Conservation (phyloP, 1,140 invertebrate species). For the Lordiphosa clarofinis region DNA sequence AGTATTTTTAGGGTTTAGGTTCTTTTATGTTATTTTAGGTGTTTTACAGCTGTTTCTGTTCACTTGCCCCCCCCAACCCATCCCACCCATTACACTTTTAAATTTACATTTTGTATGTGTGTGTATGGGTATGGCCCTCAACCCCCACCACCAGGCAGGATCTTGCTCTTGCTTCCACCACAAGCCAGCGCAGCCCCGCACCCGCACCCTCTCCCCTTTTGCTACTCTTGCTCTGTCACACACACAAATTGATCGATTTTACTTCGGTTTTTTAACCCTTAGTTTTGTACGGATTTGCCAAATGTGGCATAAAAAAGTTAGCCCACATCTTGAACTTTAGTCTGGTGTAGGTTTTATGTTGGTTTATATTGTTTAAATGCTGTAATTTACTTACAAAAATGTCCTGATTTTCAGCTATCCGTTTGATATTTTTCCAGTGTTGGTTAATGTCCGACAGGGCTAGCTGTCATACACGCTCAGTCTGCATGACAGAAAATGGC, state of each 20-base stretch:
- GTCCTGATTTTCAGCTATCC: slow-evolving; percentile 64
- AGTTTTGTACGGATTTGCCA: slow-evolving; percentile 9
- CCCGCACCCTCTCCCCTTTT: neutral
- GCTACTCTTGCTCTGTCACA: slow-evolving; percentile 20
- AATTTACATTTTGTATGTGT: too few species aligned
- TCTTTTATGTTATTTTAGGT: neutral
- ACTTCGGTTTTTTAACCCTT: slow-evolving; percentile 32
- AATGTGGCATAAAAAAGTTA: slow-evolving; percentile 43
- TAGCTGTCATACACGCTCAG: slow-evolving; percentile 37
- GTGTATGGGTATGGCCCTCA: too few species aligned
- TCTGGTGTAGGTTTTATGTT: slow-evolving; percentile 23
- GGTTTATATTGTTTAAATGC: slow-evolving; percentile 27
- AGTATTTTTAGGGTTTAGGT: neutral
- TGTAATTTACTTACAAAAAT: slow-evolving; percentile 71
- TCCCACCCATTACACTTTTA: too few species aligned
- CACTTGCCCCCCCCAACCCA: too few species aligned
- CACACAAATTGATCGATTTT: slow-evolving; percentile 43
- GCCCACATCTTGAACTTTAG: slow-evolving; percentile 29
- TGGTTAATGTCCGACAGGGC: slow-evolving; percentile 28
- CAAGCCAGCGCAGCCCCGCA: too few species aligned
- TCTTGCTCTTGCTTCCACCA: too few species aligned
- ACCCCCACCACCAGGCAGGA: too few species aligned
- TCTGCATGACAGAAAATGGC: slow-evolving; percentile 17
- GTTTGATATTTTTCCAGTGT: slow-evolving; percentile 71
- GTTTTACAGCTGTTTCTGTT: neutral